phyloP scores from a whole-genome alignment of 2,888 invertebrate species.

The Drosophila pegasa region DNA sequence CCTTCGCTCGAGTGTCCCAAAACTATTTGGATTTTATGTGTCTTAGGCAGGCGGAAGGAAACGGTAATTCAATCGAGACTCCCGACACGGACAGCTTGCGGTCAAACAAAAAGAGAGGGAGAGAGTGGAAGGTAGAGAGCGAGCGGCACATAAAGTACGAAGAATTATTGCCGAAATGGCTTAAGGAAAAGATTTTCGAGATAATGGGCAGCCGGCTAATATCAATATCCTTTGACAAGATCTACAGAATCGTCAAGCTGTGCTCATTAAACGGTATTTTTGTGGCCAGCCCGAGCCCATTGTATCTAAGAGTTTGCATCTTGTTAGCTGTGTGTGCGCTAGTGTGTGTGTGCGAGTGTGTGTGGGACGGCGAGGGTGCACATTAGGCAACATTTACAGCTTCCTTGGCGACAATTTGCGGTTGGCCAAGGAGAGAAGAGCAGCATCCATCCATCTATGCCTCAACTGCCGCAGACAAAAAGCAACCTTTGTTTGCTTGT shows the following conservation, averaged over 20 bases:
- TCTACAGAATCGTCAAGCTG: conserved; percentile 80
- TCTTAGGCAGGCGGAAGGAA: conserved; percentile 66
- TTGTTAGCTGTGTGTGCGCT: conserved; percentile 66
- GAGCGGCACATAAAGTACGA: conserved; percentile 59
- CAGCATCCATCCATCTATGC: conserved; percentile 52
- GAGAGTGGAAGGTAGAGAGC: not conserved
- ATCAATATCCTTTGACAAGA: conserved; percentile 79
- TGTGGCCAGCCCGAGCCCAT: conserved; percentile 65
- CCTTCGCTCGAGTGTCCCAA: conserved; percentile 31
- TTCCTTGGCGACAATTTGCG: conserved; percentile 77
- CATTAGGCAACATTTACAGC: conserved; percentile 57
- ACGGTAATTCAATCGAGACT: conserved; percentile 55
- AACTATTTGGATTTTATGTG: conserved; percentile 49
- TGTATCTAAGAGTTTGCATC: conserved; percentile 74
- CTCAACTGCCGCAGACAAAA: conserved; percentile 61
- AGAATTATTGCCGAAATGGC: conserved; percentile 65
- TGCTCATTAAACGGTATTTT: conserved; percentile 84
- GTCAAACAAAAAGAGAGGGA: conserved; percentile 55
- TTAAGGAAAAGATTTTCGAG: conserved; percentile 41
- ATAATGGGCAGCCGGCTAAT: conserved; percentile 68
- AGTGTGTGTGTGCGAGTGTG: conserved; percentile 28
- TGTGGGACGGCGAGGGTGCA: conserved; percentile 56
- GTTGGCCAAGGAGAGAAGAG: conserved; percentile 50
- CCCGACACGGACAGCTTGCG: conserved; percentile 48
- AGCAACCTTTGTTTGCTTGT: conserved; percentile 69